Conservation (phyloP, 2,797 vertebrate genomes). For the Buceros bicornis region DNA sequence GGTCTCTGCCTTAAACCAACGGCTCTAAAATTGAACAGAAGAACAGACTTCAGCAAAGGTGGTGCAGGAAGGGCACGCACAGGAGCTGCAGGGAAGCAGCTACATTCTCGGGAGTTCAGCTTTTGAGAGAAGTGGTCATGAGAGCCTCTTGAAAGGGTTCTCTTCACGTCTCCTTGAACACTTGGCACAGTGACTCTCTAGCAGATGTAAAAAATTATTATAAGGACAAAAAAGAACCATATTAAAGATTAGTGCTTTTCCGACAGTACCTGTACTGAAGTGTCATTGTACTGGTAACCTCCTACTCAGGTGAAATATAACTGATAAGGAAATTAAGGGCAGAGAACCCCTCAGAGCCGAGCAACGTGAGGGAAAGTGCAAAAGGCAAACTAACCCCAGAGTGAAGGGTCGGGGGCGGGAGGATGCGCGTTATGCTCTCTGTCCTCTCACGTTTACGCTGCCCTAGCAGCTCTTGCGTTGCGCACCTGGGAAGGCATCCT, state of each 20-base stretch:
- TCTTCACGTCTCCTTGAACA: not conserved
- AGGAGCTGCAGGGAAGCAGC: not conserved
- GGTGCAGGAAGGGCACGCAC: not conserved
- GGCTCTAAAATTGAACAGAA: not conserved
- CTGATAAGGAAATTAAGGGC: not conserved
- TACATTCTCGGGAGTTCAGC: not conserved
- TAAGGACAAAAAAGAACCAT: not conserved
- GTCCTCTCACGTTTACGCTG: not conserved
- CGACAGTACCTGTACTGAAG: rapidly evolving
- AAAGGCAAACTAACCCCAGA: not conserved
- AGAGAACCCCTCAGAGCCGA: not conserved
- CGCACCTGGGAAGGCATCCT: not conserved
- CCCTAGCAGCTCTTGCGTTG: not conserved
- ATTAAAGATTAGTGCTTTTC: not conserved
- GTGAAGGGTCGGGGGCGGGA: too few relatives aligned
- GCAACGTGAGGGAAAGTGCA: not conserved
- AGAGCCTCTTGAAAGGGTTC: not conserved
- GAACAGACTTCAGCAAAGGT: not conserved
- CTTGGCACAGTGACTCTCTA: not conserved
- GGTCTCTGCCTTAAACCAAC: not conserved
- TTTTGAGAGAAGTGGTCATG: not conserved
- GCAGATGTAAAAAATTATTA: not conserved
- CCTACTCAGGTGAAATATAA: not conserved
- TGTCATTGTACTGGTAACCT: not conserved
- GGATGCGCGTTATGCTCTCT: rapidly evolving